phyloP scores from a whole-genome alignment of 1,140 invertebrate species.

The Babylonia areolata region DNA sequence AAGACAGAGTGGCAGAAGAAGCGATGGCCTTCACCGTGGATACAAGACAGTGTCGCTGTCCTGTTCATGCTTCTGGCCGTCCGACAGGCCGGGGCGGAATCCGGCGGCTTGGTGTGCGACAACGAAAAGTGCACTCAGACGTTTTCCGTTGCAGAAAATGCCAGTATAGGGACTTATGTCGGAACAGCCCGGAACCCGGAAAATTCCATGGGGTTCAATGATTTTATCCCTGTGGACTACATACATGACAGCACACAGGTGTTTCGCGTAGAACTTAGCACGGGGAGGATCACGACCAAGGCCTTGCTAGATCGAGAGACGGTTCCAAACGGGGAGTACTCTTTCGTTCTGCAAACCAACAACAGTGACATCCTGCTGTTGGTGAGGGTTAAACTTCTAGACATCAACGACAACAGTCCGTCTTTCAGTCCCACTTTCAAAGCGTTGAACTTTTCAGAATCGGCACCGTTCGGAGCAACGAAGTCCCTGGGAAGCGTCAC shows the following conservation, averaged over 20 bases:
- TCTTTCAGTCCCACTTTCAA: constrained; percentile 78
- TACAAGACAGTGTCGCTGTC: background rate
- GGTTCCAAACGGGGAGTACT: background rate
- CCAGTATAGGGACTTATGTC: background rate
- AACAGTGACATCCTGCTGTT: background rate
- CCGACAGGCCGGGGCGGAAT: background rate
- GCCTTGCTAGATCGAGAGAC: constrained; percentile 51
- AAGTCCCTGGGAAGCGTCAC: constrained; percentile 91
- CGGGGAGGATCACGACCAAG: constrained; percentile 46
- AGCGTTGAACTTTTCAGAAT: constrained; percentile 95
- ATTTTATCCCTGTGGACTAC: background rate
- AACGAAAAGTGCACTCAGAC: constrained; percentile 1
- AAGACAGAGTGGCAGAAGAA: background rate
- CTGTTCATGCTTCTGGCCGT: background rate
- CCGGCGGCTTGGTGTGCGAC: background rate
- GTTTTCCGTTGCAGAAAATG: constrained; percentile 25
- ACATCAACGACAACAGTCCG: constrained; percentile 69
- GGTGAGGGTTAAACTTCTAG: background rate
- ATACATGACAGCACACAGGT: background rate
- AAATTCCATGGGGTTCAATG: background rate
- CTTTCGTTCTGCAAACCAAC: constrained; percentile 10
- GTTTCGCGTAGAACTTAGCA: constrained; percentile 41
- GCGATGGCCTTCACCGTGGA: background rate
- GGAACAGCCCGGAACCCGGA: constrained; percentile 25
- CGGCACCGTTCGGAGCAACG: constrained; percentile 93